Evolutionary conservation across 1,140 invertebrate species (phyloP).

Genomic region (Ceratosolen solmsi): DNA sequence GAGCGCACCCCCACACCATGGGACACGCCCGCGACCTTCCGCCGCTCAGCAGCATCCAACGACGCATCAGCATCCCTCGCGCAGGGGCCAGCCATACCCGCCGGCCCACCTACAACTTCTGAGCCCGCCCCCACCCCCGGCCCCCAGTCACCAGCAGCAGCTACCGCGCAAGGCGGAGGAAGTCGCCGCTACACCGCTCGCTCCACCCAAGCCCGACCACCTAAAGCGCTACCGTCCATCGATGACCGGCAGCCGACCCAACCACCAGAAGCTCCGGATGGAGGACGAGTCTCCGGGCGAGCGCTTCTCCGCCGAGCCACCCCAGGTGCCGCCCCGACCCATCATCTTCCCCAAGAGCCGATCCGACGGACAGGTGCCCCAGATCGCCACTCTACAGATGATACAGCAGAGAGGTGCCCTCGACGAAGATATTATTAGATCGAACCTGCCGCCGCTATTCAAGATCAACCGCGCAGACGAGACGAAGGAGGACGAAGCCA

Average conservation of each 20-base stretch:
- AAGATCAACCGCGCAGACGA: conserved; percentile 51
- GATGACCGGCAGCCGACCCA: background rate
- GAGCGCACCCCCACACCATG: conserved; percentile 57
- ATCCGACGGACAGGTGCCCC: conserved; percentile 61
- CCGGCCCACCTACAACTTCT: conserved; percentile 67
- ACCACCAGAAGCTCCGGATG: conserved; percentile 55
- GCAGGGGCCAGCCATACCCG: conserved; percentile 54
- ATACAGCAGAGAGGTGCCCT: conserved; percentile 71
- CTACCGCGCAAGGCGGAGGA: conserved; percentile 56
- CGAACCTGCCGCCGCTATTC: conserved; percentile 52
- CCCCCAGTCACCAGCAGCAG: conserved; percentile 6
- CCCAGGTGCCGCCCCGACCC: conserved; percentile 69
- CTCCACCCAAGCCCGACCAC: conserved; percentile 43
- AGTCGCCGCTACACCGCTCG: conserved; percentile 61
- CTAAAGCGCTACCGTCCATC: conserved; percentile 53
- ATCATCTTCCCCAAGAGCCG: conserved; percentile 66
- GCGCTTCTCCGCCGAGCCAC: conserved; percentile 68
- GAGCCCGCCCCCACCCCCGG: conserved; percentile 70
- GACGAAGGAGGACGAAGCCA: conserved; percentile 37
- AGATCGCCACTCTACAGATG: conserved; percentile 78
- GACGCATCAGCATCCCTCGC: conserved; percentile 60
- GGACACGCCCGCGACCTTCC: conserved; percentile 61
- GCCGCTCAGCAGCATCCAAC: conserved; percentile 51
- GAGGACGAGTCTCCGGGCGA: conserved; percentile 63
- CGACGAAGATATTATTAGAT: conserved; percentile 54